Conservation (phyloP, 2,888 invertebrate species). For the Octodonta nipae region DNA sequence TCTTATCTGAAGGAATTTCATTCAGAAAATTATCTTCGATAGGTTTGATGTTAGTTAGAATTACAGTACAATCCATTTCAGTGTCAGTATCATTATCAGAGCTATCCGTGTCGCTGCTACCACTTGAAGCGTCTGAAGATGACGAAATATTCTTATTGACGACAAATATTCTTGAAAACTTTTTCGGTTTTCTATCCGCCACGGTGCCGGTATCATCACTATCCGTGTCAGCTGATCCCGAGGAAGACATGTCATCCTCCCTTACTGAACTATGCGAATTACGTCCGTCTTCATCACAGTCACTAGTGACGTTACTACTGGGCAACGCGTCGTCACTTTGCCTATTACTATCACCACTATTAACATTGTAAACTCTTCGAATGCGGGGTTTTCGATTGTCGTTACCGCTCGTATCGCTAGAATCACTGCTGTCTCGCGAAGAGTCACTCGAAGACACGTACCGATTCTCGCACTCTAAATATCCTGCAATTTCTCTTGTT, state of each 20-base stretch:
- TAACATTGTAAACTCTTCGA: conserved; percentile 29
- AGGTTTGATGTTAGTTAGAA: conserved; percentile 30
- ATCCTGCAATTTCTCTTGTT: conserved; percentile 32
- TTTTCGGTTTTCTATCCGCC: conserved; percentile 40
- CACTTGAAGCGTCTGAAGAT: conserved; percentile 33
- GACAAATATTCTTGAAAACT: conserved; percentile 54
- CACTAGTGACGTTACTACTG: conserved; percentile 30
- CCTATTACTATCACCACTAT: conserved; percentile 19
- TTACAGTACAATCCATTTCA: conserved; percentile 38
- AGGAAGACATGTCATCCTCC: conserved; percentile 28
- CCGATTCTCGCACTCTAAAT: conserved; percentile 41
- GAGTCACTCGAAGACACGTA: conserved; percentile 36
- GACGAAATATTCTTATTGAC: conserved; percentile 43
- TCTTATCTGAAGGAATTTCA: too few relatives aligned
- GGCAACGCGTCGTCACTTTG: conserved; percentile 31
- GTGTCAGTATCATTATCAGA: conserved; percentile 51
- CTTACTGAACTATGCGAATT: conserved; percentile 13
- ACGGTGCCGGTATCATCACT: conserved; percentile 44
- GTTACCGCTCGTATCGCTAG: conserved; percentile 30
- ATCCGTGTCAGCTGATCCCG: conserved; percentile 33
- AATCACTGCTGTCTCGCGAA: conserved; percentile 8
- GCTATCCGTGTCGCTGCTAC: conserved; percentile 45
- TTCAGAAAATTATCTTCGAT: too few relatives aligned
- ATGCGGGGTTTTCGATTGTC: conserved; percentile 31
- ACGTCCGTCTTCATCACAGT: conserved; percentile 23